Conservation (phyloP, 2,888 invertebrate genomes). For the Odontomyia ornata region DNA sequence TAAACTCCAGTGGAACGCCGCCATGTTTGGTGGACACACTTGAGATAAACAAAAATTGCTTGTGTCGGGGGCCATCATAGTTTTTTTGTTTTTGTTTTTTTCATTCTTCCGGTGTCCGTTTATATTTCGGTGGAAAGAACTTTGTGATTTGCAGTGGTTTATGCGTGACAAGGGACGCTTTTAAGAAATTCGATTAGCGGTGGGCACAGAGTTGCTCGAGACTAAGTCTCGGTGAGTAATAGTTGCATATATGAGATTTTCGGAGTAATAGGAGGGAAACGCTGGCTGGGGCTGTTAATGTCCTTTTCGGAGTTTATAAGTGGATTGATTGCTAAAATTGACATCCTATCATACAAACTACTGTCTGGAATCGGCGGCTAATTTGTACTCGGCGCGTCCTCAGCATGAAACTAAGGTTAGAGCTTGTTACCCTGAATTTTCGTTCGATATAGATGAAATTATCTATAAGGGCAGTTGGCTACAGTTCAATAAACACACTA, state of each 20-base stretch:
- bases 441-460: no score
- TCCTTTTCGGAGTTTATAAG: no score
- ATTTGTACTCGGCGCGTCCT: no score
- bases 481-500: no score
- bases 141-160: background rate
- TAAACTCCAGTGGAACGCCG: slow-evolving; percentile 62
- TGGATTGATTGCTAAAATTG: no score
- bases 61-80: slow-evolving; percentile 28
- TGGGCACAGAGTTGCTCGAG: background rate
- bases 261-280: background rate
- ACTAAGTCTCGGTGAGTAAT: background rate
- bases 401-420: no score
- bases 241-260: background rate
- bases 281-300: no score
- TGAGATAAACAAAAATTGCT: slow-evolving; percentile 61
- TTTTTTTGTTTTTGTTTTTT: slow-evolving; percentile 35
- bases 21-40: slow-evolving; percentile 81
- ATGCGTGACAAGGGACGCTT: background rate
- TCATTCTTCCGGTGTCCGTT: background rate
- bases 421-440: no score
- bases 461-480: no score
- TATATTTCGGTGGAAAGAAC: background rate
- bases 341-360: no score
- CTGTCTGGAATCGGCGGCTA: no score
- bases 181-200: background rate